Conservation (phyloP, 2,113 vertebrate species). For the Aspidoscelis tigris region DNA sequence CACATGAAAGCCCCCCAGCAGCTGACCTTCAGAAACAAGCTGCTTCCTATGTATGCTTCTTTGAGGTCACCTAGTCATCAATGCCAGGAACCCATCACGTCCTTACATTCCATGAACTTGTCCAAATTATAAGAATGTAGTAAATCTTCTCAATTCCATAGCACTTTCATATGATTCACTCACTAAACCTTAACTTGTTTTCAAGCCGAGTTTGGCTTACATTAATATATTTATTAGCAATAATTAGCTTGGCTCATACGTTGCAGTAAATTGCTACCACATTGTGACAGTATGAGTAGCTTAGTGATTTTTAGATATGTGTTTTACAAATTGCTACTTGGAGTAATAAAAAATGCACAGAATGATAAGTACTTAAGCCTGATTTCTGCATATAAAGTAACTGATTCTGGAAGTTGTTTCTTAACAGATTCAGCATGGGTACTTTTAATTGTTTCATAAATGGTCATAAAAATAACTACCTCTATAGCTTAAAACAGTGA, state of each 20-base stretch:
- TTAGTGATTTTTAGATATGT: background rate
- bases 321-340: constrained; percentile 49
- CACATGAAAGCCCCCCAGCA: too few species aligned
- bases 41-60: too few species aligned
- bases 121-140: too few species aligned
- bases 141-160: background rate
- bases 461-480: background rate
- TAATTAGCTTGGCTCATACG: constrained; percentile 43
- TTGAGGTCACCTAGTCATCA: too few species aligned
- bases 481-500: background rate
- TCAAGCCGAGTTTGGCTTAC: constrained; percentile 37
- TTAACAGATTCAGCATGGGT: constrained; percentile 24
- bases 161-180: constrained; percentile 39
- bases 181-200: constrained; percentile 32
- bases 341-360: constrained; percentile 42
- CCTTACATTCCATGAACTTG: too few species aligned
- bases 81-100: too few species aligned
- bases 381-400: constrained; percentile 3
- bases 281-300: constrained; percentile 36
- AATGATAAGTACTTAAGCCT: constrained; percentile 26
- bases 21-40: too few species aligned
- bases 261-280: constrained; percentile 31
- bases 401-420: constrained; percentile 26
- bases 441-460: constrained; percentile 59
- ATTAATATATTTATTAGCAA: constrained; percentile 31